A percentile compares a stretch with the other conserved stretches of the same genome.
phyloP scores from a whole-genome alignment of 92 coral and sea anemone species.

The Epizoanthus ramosus region DNA sequence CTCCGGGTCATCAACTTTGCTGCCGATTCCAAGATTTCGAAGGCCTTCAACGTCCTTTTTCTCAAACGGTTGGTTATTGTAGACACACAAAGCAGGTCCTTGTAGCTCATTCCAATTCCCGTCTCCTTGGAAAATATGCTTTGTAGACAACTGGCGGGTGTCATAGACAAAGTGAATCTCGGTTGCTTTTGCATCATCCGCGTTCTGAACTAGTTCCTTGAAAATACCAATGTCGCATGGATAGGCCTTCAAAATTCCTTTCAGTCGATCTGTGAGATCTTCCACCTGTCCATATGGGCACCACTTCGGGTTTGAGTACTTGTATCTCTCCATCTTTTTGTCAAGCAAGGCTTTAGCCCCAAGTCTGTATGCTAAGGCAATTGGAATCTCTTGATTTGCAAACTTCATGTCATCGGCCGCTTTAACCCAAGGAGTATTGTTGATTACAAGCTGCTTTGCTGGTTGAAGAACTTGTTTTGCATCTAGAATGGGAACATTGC shows the following conservation, averaged over 20 bases:
- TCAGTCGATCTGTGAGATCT: slow-evolving; percentile 43
- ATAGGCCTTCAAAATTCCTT: slow-evolving; percentile 46
- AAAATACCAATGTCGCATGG: slow-evolving; percentile 50
- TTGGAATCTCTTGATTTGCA: slow-evolving; percentile 22
- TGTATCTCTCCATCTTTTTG: slow-evolving; percentile 22
- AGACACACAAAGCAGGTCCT: slow-evolving; percentile 95
- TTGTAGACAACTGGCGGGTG: slow-evolving; percentile 26
- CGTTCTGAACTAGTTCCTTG: slow-evolving; percentile 56
- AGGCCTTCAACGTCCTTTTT: slow-evolving; percentile 82
- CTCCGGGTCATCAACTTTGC: slow-evolving; percentile 78
- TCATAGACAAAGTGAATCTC: slow-evolving; percentile 54
- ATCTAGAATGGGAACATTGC: slow-evolving; percentile 16
- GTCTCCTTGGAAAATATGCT: slow-evolving; percentile 17
- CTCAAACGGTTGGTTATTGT: slow-evolving; percentile 82
- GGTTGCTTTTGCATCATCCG: slow-evolving; percentile 53
- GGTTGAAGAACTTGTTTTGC: slow-evolving; percentile 1
- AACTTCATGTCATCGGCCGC: slow-evolving; percentile 10
- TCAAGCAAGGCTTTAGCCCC: slow-evolving; percentile 45
- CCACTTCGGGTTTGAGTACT: slow-evolving; percentile 3
- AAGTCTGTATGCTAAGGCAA: slow-evolving; percentile 36
- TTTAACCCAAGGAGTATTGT: slow-evolving; percentile 48
- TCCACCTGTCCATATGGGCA: slow-evolving; percentile 46
- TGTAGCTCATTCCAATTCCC: slow-evolving; percentile 81
- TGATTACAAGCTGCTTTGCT: slow-evolving; percentile 39
- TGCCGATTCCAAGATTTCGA: slow-evolving; percentile 86